Evolutionary conservation across 2,888 invertebrate genomes (phyloP).

Genomic region (Trichacis sp.): DNA sequence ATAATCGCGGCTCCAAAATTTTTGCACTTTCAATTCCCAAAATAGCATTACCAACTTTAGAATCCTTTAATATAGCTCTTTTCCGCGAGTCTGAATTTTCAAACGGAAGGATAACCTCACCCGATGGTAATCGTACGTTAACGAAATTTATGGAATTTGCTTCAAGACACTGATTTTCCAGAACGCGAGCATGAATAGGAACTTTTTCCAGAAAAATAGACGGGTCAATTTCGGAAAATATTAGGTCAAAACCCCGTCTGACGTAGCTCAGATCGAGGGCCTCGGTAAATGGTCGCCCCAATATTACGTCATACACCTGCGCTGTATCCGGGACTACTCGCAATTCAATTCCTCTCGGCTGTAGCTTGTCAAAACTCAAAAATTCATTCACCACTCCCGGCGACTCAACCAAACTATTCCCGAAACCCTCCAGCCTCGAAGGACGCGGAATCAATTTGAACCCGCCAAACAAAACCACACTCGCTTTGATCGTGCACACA

Average conservation of each 20-base stretch:
- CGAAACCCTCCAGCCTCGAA: constrained; percentile 15
- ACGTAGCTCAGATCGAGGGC: neutral
- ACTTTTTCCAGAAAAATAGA: no score
- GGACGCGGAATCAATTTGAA: neutral
- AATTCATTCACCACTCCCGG: constrained; percentile 12
- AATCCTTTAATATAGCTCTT: neutral
- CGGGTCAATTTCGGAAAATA: constrained; percentile 5
- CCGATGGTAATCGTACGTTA: neutral
- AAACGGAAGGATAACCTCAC: neutral
- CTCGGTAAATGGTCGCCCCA: constrained; percentile 29
- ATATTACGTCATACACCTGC: constrained; percentile 16
- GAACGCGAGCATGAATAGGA: no score
- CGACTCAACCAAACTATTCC: constrained; percentile 12
- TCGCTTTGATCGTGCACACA: constrained; percentile 22
- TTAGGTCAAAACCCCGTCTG: constrained; percentile 4
- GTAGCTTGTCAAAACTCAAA: constrained; percentile 12
- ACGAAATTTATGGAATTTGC: constrained; percentile 1
- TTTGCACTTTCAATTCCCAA: neutral
- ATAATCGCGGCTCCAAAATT: neutral
- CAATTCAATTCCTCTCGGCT: constrained; percentile 10
- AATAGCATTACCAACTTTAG: neutral
- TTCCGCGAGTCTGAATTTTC: neutral
- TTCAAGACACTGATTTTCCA: neutral
- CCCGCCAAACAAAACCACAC: constrained; percentile 9
- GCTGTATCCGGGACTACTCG: constrained; percentile 20